Evolutionary conservation across 2,797 vertebrate species (phyloP), one percentile per base, ranked within the genome.

Genomic region (Choloepus didactylus): DNA sequence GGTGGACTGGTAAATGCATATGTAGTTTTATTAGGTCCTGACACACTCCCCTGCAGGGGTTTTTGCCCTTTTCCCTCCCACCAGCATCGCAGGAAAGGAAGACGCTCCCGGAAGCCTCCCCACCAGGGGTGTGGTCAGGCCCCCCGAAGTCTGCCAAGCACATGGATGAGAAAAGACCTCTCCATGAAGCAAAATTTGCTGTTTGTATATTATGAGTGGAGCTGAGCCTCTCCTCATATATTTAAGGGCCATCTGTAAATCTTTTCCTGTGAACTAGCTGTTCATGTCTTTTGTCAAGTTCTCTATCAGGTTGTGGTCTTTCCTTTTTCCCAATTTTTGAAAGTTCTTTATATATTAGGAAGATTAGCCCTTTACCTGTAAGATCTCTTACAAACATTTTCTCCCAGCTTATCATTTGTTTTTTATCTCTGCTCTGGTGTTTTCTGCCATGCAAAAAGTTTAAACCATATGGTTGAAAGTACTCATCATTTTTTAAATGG

Each of bases 291-390:
- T 62, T 92, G 93, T 92, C 87, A 83, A 75, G 86, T 94, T 94
- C 91, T 81, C 86, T 87, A 62, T 73, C 75, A 54, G 75, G 54
- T 93, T 81, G 87, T 70, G 12, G 23, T 59, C 90, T 84, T 82
- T 54, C 67, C 25, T 31, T 82, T 88, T 72, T 44, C 69, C 64
- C 69, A 85, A 62, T 94, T 89, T 79, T 29, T 62, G 72, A 92
- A 90, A 18, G 49, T 85, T 90, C 83, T 81, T 66, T 89, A 27
- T 85, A 12, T 76, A 80, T 77, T 25, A 66, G 51, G 25, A 95
- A 80, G 87, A 88, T 62, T 87, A 87, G 77, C 54, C 76, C 86
- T 92, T 94, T 49, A 92, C 87, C 56, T 85, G 41, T 70, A 60
- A 51, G 62, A 89, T 31, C 41, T 76, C 89, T 87, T 31, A 49